Percentiles rank a stretch among this genome's conserved stretches.
These are phyloP conservation scores for Lates japonicus DNA, from an alignment of 2,797 vertebrate genomes.

Conservation along the genomic window DNA sequence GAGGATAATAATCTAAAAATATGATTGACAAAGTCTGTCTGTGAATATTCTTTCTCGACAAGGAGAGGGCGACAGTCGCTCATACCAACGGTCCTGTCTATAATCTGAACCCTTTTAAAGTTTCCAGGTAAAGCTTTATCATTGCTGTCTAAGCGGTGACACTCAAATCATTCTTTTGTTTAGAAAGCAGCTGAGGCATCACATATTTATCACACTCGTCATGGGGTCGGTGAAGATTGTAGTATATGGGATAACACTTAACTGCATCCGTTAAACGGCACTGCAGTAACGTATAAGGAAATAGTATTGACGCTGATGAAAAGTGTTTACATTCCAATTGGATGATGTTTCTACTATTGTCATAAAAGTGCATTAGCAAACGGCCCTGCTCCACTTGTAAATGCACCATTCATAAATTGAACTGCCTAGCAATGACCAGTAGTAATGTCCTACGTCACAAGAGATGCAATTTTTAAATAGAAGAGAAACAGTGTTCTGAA, in stretches of 20 bases:
- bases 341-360: slow-evolving; percentile 57
- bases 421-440: slow-evolving; percentile 64
- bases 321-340: slow-evolving; percentile 68
- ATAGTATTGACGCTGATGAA: slow-evolving; percentile 46
- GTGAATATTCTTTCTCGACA: slow-evolving; percentile 68
- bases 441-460: slow-evolving; percentile 59
- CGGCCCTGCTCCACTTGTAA: slow-evolving; percentile 73
- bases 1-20: slow-evolving; percentile 57
- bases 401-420: slow-evolving; percentile 76
- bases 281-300: slow-evolving; percentile 23
- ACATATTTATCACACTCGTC: slow-evolving; percentile 51
- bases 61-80: slow-evolving; percentile 38
- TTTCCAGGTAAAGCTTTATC: slow-evolving; percentile 62
- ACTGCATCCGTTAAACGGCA: slow-evolving; percentile 49
- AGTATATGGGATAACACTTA: slow-evolving; percentile 33
- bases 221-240: slow-evolving; percentile 45
- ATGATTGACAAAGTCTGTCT: slow-evolving; percentile 67
- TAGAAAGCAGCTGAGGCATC: slow-evolving; percentile 43
- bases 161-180: slow-evolving; percentile 40
- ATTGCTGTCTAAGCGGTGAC: slow-evolving; percentile 54
- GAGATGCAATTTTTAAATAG: slow-evolving; percentile 51
- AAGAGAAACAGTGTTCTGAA: slow-evolving; percentile 59
- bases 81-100: slow-evolving; percentile 49
- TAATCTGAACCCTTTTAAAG: slow-evolving; percentile 59
- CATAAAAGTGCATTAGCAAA: slow-evolving; percentile 63